These are phyloP conservation scores for Brachyopa scutellaris DNA, from an alignment of 2,888 invertebrate genomes.

Conservation along the genomic window DNA sequence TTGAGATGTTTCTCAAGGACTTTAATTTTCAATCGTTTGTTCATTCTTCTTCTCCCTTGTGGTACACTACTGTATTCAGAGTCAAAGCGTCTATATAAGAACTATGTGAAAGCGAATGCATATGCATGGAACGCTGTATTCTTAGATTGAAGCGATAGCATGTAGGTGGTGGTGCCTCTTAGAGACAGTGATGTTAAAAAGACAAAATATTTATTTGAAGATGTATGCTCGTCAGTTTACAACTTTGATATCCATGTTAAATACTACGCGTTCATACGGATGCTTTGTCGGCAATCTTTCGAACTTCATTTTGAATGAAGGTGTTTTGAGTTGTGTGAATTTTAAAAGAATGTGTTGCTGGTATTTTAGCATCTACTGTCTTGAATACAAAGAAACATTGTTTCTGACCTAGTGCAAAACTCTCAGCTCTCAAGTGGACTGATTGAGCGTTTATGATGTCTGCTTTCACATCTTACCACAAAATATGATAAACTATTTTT, in stretches of 20 bases:
- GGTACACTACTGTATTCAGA: constrained; percentile 30
- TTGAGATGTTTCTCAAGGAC: constrained; percentile 70
- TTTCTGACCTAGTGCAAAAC: constrained; percentile 1
- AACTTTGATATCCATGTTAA: too few species aligned
- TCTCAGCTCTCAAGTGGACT: constrained; percentile 10
- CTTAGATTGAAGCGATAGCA: too few species aligned
- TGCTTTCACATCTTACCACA: constrained; percentile 17
- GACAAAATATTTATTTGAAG: too few species aligned
- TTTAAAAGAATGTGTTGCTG: not conserved
- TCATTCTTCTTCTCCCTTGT: constrained; percentile 37
- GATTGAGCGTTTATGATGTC: constrained; percentile 41
- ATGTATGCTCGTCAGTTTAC: too few species aligned
- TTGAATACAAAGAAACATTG: not conserved
- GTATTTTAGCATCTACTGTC: not conserved
- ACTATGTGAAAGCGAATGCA: constrained; percentile 2
- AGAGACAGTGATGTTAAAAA: too few species aligned
- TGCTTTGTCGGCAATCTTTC: too few species aligned
- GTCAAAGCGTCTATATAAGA: constrained; percentile 52
- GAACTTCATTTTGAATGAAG: too few species aligned
- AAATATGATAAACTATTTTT: not conserved
- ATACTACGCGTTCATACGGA: too few species aligned
- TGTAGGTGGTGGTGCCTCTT: too few species aligned
- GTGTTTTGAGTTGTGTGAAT: not conserved
- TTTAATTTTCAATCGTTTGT: constrained; percentile 74
- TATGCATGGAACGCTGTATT: too few species aligned